Conservation (phyloP, 2,888 invertebrate species). For the Hirtodrosophila histrioides region DNA sequence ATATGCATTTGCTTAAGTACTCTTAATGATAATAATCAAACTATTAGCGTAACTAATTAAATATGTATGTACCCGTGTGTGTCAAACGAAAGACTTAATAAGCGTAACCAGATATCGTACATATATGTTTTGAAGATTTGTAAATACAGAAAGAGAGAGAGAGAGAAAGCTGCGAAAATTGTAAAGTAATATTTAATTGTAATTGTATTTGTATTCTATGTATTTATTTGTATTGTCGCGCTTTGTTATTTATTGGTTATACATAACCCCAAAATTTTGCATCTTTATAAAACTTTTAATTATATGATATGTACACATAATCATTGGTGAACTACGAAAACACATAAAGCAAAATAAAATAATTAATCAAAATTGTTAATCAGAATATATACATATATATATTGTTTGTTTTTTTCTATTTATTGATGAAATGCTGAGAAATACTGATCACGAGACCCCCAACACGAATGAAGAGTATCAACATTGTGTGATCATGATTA, state of each 20-base stretch:
- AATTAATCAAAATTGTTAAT: conserved; percentile 71
- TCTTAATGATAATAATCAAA: conserved; percentile 30
- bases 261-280: conserved; percentile 32
- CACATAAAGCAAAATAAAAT: conserved; percentile 31
- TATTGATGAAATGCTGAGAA: background rate
- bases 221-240: conserved; percentile 40
- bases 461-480: conserved; percentile 7
- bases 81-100: conserved; percentile 61
- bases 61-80: conserved; percentile 40
- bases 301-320: conserved; percentile 20
- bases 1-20: conserved; percentile 16
- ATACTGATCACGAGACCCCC: conserved; percentile 33
- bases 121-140: conserved; percentile 32
- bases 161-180: conserved; percentile 35
- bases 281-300: conserved; percentile 37
- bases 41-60: conserved; percentile 33
- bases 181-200: conserved; percentile 20
- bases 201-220: conserved; percentile 7
- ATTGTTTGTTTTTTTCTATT: conserved; percentile 28
- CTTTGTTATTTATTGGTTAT: conserved; percentile 65
- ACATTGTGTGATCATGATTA: conserved; percentile 11
- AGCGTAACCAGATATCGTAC: conserved; percentile 46
- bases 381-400: conserved; percentile 41
- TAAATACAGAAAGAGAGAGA: conserved; percentile 35
- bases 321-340: conserved; percentile 33